phyloP scores from a whole-genome alignment of 2,888 invertebrate species.

The Chloromyia formosa region DNA sequence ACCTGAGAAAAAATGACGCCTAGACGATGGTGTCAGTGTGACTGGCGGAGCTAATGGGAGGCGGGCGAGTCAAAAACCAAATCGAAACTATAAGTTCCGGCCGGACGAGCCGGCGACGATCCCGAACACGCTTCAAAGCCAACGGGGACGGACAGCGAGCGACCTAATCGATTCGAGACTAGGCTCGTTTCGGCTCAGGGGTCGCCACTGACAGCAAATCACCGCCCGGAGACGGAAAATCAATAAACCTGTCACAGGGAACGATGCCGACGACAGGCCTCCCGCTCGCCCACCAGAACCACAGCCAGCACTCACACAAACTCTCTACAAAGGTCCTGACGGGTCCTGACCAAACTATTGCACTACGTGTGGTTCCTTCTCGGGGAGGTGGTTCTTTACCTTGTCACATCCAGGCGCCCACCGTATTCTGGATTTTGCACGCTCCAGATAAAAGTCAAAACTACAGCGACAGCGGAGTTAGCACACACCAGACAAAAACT shows the following conservation, averaged over 20 bases:
- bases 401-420: slow-evolving; percentile 22
- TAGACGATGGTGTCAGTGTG: background rate
- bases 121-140: no score
- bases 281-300: background rate
- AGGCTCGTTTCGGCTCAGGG: background rate
- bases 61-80: slow-evolving; percentile 17
- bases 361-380: no score
- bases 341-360: background rate
- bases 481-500: no score
- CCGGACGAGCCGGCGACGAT: background rate
- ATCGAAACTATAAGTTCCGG: background rate
- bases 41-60: slow-evolving; percentile 3
- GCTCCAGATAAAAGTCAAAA: no score
- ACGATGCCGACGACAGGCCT: no score
- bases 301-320: no score
- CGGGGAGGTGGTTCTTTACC: no score
- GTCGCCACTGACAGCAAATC: background rate
- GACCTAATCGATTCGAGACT: slow-evolving; percentile 4
- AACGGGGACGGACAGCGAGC: background rate
- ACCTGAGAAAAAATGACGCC: background rate
- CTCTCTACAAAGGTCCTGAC: slow-evolving; percentile 7
- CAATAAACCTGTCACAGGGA: slow-evolving; percentile 8
- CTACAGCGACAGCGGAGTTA: no score
- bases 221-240: slow-evolving; percentile 21
- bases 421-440: no score